phyloP scores from a whole-genome alignment of 2,113 vertebrate species.

The Neolamprologus devosi region DNA sequence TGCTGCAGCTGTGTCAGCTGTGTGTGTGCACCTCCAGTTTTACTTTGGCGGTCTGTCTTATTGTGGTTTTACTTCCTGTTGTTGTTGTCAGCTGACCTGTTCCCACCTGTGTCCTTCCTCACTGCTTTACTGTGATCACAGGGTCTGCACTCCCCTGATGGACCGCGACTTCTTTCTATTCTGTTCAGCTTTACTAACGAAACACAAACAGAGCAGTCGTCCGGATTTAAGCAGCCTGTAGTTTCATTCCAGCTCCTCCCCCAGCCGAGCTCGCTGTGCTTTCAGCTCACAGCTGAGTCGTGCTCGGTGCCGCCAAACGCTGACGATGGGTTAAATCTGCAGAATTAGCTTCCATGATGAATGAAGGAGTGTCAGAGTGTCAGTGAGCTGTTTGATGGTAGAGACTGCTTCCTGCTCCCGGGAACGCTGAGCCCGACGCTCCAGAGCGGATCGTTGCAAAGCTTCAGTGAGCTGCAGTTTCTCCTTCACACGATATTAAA shows the following conservation, averaged over 20 bases:
- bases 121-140: neutral
- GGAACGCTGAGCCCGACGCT: neutral
- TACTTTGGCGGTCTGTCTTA: neutral
- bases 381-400: neutral
- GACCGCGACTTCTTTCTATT: neutral
- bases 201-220: neutral
- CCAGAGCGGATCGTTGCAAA: neutral
- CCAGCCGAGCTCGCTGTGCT: neutral
- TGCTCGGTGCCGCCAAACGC: rapidly evolving
- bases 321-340: neutral
- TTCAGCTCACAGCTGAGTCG: neutral
- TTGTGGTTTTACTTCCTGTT: neutral
- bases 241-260: neutral
- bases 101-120: neutral
- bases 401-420: neutral
- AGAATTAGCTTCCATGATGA: rapidly evolving
- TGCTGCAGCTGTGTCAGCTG: neutral
- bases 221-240: rapidly evolving
- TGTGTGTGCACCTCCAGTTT: neutral
- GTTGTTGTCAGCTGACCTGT: neutral
- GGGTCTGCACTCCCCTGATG: neutral
- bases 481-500: neutral
- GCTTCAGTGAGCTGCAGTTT: neutral
- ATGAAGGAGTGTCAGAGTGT: neutral
- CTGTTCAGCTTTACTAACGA: neutral